Conservation (phyloP, 2,113 vertebrate genomes). For the Ceyx margarethae region DNA sequence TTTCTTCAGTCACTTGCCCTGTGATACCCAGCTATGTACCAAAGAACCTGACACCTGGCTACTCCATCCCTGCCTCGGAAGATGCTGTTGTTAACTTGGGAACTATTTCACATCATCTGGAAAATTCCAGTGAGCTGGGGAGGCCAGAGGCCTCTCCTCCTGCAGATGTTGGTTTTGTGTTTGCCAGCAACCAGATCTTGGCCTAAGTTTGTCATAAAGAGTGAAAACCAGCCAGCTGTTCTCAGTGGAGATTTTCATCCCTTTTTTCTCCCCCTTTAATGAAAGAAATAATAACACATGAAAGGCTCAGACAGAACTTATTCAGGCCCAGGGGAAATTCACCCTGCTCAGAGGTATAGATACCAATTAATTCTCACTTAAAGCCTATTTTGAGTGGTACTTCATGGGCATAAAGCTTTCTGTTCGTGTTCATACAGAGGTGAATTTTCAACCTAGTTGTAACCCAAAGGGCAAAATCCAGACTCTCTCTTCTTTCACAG, state of each 20-base stretch:
- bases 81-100: background rate
- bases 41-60: background rate
- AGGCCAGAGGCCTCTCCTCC: conserved; percentile 38
- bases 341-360: background rate
- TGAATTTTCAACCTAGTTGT: background rate
- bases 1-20: background rate
- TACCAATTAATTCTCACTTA: conserved; percentile 39
- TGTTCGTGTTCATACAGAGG: background rate
- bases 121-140: conserved; percentile 29
- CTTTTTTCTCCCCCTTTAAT: background rate
- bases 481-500: background rate
- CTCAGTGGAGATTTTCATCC: conserved; percentile 27
- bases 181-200: conserved; percentile 55
- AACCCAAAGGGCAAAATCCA: background rate
- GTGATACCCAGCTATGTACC: background rate
- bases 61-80: background rate
- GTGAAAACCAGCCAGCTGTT: conserved; percentile 57
- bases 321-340: conserved; percentile 23
- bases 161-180: conserved; percentile 57
- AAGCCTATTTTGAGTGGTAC: background rate
- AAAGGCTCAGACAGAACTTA: conserved; percentile 6
- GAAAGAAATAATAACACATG: conserved; percentile 27
- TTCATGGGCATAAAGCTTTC: background rate
- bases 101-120: background rate
- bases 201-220: conserved; percentile 37